Evolutionary conservation across 2,797 vertebrate species (phyloP).

Genomic region (Simalia tracyae): DNA sequence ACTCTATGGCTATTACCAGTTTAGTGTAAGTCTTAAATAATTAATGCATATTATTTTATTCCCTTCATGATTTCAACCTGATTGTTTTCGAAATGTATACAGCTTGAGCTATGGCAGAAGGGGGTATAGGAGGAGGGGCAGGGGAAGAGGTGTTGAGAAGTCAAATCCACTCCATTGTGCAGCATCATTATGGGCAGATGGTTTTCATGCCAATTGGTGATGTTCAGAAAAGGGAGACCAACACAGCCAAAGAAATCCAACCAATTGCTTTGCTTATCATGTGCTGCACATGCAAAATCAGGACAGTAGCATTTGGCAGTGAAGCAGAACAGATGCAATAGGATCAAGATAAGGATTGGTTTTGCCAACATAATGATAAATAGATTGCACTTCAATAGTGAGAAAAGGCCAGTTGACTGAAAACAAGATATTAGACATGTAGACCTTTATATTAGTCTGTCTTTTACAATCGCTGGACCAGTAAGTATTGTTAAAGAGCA

Average conservation of each 20-base stretch:
- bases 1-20: neutral
- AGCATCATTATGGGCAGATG: neutral
- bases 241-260: neutral
- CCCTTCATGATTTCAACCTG: neutral
- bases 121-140: neutral
- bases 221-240: neutral
- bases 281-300: neutral
- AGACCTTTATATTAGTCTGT: neutral
- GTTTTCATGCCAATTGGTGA: neutral
- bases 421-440: neutral
- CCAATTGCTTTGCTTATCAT: neutral
- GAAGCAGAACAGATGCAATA: neutral
- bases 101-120: neutral
- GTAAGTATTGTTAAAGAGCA: neutral
- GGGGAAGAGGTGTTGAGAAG: neutral
- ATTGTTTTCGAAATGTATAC: neutral
- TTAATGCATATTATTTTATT: neutral
- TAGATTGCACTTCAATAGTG: neutral
- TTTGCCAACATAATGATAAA: neutral
- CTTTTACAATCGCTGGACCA: too few relatives aligned
- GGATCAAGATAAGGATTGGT: neutral
- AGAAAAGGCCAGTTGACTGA: neutral
- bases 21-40: neutral
- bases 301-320: neutral
- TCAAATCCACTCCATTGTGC: neutral